Base-by-base conservation (phyloP, 2,797 vertebrate species). In the Emydoidea blandingii region DNA sequence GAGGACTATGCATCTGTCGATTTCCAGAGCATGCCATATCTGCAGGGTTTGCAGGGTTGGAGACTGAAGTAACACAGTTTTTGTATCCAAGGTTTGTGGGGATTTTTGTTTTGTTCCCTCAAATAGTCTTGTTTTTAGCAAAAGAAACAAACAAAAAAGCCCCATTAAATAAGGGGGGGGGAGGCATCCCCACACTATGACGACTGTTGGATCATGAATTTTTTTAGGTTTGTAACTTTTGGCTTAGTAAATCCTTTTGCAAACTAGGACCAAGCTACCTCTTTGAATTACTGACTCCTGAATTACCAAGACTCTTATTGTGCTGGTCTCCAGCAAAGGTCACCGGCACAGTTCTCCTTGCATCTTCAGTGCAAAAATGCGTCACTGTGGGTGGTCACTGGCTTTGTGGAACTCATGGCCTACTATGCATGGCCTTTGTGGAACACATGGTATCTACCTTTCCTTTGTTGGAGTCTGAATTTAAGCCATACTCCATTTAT, bases 251-350 rank as follows among this genome's bases (percentile, higher is more conserved):
- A 89, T 83, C 88, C 34, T 27, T 96, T 97, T 97, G 96, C 94
- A 94, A 92, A 95, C 56, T 79, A 90, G 83, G 54, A 83, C 92
- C 79, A 9, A 92, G 92, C 88, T 65, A 52, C 56, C 79, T 76
- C 81, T 94, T 93, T 97, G 96, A 95, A 97, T 95, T 86, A 79
- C 92, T 95, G 96, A 97, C 95, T 90, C 92, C 87, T 95, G 96
- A 95, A 97, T 96, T 96, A 90, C 88, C 81, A 85, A 95, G 92
- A 29, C 84, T 21, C 88, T 96, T 85, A 92, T 95, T 96, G 94
- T 95, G 83, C 87, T 92, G 91, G 92, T 95, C 85, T 97, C 83
- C 96, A 97, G 86, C 90, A 97, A 94, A 96, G 89, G 72, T 93
- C 81, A 91, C 79, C 89, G 78, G 85, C 88, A 89, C 87, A 88